phyloP scores from a whole-genome alignment of 2,888 invertebrate genomes.

The Eutolmus rufibarbis region DNA sequence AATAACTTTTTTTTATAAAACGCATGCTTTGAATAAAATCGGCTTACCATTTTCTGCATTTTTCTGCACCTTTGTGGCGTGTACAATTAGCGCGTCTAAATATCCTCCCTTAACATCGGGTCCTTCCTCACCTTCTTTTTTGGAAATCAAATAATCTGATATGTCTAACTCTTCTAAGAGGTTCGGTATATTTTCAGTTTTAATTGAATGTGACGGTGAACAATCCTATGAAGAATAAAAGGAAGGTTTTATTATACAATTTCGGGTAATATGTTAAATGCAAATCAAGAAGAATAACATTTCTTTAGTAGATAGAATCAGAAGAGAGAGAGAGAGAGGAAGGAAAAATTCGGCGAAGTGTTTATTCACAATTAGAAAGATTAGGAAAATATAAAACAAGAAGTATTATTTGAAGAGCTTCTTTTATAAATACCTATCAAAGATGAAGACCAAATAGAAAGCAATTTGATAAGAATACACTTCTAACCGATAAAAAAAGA shows the following conservation, averaged over 20 bases:
- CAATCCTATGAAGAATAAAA: conserved; percentile 46
- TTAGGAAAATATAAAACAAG: not conserved
- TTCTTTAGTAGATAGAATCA: not conserved
- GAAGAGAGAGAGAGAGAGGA: not conserved
- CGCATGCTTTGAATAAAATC: not conserved
- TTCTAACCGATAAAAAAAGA: not conserved
- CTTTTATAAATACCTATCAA: not conserved
- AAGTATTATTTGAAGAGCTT: not conserved
- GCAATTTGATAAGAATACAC: not conserved
- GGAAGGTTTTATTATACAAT: not conserved
- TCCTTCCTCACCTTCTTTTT: conserved; percentile 83
- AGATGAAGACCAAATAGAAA: not conserved
- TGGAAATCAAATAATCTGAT: conserved; percentile 78
- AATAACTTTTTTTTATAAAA: not conserved
- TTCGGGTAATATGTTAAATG: not conserved
- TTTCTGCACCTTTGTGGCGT: conserved; percentile 94
- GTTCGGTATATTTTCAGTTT: conserved; percentile 61
- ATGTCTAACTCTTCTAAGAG: conserved; percentile 84
- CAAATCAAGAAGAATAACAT: not conserved
- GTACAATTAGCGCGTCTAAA: conserved; percentile 92
- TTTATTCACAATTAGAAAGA: not conserved
- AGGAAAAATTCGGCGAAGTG: not conserved
- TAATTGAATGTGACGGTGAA: conserved; percentile 50
- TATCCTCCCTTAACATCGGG: conserved; percentile 93
- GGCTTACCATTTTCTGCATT: conserved; percentile 59